Percentiles rank a stretch among this genome's conserved stretches.
Evolutionary conservation across 2,113 vertebrate species (phyloP).

Genomic region (Macquaria australasica): DNA sequence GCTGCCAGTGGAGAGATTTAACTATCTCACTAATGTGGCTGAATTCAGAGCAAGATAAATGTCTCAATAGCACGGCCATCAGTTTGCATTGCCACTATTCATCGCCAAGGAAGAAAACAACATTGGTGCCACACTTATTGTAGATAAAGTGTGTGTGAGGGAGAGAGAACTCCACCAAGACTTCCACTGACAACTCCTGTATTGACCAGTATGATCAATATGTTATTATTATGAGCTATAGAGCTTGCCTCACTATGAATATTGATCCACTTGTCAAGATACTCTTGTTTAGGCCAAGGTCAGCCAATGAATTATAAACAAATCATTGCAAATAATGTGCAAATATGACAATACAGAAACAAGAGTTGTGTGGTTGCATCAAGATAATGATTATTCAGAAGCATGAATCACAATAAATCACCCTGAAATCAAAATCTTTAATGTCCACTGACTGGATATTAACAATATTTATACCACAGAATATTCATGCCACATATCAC

Average conservation of each 20-base stretch:
- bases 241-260: slow-evolving; percentile 29
- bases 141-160: not conserved
- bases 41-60: slow-evolving; percentile 14
- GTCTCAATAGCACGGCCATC: slow-evolving; percentile 11
- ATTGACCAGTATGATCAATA: slow-evolving; percentile 58
- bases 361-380: not conserved
- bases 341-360: slow-evolving; percentile 17
- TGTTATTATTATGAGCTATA: slow-evolving; percentile 58
- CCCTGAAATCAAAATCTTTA: not conserved
- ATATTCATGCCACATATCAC: not conserved
- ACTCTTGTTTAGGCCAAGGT: slow-evolving; percentile 46
- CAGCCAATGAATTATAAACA: slow-evolving; percentile 47
- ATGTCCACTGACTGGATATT: not conserved
- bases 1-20: slow-evolving; percentile 45
- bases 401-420: slow-evolving; percentile 11
- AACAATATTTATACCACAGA: not conserved
- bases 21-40: slow-evolving; percentile 22
- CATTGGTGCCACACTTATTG: not conserved
- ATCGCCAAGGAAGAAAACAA: not conserved
- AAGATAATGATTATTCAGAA: slow-evolving; percentile 2
- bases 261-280: slow-evolving; percentile 54
- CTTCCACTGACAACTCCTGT: slow-evolving; percentile 25
- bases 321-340: slow-evolving; percentile 33
- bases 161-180: slow-evolving; percentile 22
- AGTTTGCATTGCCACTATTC: not conserved